Base-by-base conservation (phyloP, 2,888 invertebrate species). In the Lysandra bellargus region DNA sequence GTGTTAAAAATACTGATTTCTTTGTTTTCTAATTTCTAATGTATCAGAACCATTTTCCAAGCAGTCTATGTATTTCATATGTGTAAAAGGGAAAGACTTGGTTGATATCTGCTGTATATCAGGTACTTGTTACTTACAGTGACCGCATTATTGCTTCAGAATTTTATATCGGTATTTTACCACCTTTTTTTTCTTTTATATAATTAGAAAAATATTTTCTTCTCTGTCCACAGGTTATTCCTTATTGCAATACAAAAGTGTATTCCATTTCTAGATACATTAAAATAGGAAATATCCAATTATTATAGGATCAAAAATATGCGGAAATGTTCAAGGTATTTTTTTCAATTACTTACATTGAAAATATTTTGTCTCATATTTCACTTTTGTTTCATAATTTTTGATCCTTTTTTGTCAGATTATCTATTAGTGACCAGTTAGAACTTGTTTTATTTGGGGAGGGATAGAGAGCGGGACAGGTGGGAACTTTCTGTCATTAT, bases 51-150 rank as follows among this genome's bases (percentile, higher is more conserved):
- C 14, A 69, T 37, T 33, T 37, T 33, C 69, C 69, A 69, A 69
- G 69, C 69, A 37, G 69, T 33, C 9, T 23, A 64, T 17, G 14
- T 33, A 69, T 33, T 33, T 37, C 30, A 64, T 69, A 69, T 37
- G 69, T 69, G 69, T 33, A 33, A 69, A 69, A 23, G 69, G 69
- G 69, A 69, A 69, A 69, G 69, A 69, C 69, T 69, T 69, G 69
- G 37, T 69, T 69, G 69, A 69, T 69, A 69, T 37, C 17, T 5
- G 4, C 14, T 33, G 33, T 33, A 12, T 69, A 14, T 69, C 37
- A 69, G 69, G 69, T 69, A 69, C 69, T 69, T 14, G 4, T 69
- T 69, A 14, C 12, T 33, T 33, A 14, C 17, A 5, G 69, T 33
- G 69, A 69, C 30, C 33, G 69, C 69, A 69, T 69, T 69, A 69